These are phyloP conservation scores for Calliphora vomitoria DNA, from an alignment of 2,888 invertebrate genomes.

Conservation along the genomic window DNA sequence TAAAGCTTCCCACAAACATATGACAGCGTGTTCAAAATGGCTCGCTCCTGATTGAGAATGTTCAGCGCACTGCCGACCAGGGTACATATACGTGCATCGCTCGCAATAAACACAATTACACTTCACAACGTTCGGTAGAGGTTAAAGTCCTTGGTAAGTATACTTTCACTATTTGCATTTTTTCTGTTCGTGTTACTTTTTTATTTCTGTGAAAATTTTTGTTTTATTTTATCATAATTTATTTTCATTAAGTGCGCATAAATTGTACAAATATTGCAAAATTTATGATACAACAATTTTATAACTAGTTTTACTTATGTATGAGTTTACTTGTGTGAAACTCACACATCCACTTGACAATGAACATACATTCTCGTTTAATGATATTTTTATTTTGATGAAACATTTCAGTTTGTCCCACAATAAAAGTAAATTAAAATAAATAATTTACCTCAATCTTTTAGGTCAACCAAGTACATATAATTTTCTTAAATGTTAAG, in stretches of 20 bases:
- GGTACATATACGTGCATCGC: slow-evolving; percentile 96
- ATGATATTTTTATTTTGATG: too few relatives aligned
- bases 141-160: slow-evolving; percentile 89
- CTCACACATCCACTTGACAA: background rate
- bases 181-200: slow-evolving; percentile 28
- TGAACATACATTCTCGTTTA: too few relatives aligned
- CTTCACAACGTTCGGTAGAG: slow-evolving; percentile 90
- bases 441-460: too few relatives aligned
- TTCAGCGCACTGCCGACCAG: slow-evolving; percentile 92
- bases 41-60: slow-evolving; percentile 92
- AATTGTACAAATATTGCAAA: slow-evolving; percentile 69
- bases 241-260: slow-evolving; percentile 51
- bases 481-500: too few relatives aligned
- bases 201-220: slow-evolving; percentile 25
- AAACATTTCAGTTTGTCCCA: too few relatives aligned
- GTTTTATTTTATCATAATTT: slow-evolving; percentile 54
- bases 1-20: slow-evolving; percentile 92
- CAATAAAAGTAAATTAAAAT: too few relatives aligned
- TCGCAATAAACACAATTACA: slow-evolving; percentile 91
- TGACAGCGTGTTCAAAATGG: slow-evolving; percentile 94
- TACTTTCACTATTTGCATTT: slow-evolving; percentile 40
- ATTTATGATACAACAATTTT: slow-evolving; percentile 46
- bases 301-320: background rate
- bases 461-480: too few relatives aligned
- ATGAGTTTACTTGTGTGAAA: background rate